Conservation (phyloP, 2,888 invertebrate genomes). For the Drosophila cognata region DNA sequence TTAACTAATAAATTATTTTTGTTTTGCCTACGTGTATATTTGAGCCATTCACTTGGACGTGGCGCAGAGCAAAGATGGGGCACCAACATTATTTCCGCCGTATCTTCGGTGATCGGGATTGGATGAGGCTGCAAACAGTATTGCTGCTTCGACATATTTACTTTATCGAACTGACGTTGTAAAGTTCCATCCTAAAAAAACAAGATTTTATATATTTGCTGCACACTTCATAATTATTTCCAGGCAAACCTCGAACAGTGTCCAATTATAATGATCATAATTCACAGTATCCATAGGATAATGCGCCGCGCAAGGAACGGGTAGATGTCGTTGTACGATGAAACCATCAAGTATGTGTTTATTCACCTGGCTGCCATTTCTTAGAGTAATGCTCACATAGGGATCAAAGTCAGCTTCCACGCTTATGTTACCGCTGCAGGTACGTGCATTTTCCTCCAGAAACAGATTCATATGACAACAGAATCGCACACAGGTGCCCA, state of each 20-base stretch:
- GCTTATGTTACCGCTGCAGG: conserved; percentile 16
- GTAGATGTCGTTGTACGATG: conserved; percentile 39
- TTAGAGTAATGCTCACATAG: conserved; percentile 29
- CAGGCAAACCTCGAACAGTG: conserved; percentile 37
- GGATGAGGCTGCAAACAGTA: conserved; percentile 51
- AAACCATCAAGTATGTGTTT: conserved; percentile 35
- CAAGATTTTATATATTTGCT: neutral
- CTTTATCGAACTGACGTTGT: neutral
- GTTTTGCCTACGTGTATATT: conserved; percentile 2
- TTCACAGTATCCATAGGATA: conserved; percentile 18
- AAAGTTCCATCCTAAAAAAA: conserved; percentile 37
- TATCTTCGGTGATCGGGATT: fast-evolving
- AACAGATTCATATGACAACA: conserved; percentile 59
- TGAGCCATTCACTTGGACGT: neutral
- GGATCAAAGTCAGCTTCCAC: conserved; percentile 17
- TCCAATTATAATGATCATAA: conserved; percentile 32
- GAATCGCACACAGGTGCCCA: conserved; percentile 79
- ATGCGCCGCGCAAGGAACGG: conserved; percentile 43
- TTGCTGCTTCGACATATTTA: conserved; percentile 16
- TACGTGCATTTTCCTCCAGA: conserved; percentile 6
- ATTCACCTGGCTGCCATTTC: neutral
- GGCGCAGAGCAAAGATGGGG: conserved; percentile 27
- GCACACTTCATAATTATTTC: fast-evolving
- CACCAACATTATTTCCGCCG: neutral
- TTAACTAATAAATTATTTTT: neutral